Evolutionary conservation across 1,140 invertebrate species (phyloP).

Genomic region (Wiebesia pumilae): DNA sequence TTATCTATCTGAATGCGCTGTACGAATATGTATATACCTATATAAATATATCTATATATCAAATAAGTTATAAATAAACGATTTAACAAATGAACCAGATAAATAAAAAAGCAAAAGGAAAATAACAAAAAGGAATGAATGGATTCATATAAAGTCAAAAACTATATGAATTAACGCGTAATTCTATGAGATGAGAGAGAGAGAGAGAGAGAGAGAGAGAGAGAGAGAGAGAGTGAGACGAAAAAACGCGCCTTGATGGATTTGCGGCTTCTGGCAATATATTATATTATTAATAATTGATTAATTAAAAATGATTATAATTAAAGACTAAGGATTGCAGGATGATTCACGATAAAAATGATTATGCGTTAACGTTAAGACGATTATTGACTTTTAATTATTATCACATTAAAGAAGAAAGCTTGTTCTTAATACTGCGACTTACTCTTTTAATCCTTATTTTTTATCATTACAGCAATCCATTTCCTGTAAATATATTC

Average conservation of each 20-base stretch:
- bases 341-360: conserved; percentile 52
- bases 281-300: conserved; percentile 53
- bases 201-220: conserved; percentile 34
- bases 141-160: conserved; percentile 44
- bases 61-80: conserved; percentile 50
- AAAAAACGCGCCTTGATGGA: conserved; percentile 51
- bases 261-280: conserved; percentile 54
- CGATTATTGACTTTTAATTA: conserved; percentile 54
- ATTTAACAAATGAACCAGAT: conserved; percentile 36
- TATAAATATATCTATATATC: conserved; percentile 53
- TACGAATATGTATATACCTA: conserved; percentile 54
- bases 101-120: conserved; percentile 31
- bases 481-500: neutral
- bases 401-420: conserved; percentile 54
- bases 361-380: conserved; percentile 52
- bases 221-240: too few relatives aligned
- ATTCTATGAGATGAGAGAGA: conserved; percentile 27
- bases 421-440: conserved; percentile 50
- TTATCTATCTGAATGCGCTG: conserved; percentile 48
- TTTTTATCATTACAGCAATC: neutral
- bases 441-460: conserved; percentile 4
- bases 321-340: conserved; percentile 53
- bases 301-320: conserved; percentile 53
- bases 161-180: conserved; percentile 48
- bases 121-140: conserved; percentile 42